These are phyloP conservation scores for Rutilus rutilus DNA, from an alignment of 2,113 vertebrate species.

Conservation along the genomic window DNA sequence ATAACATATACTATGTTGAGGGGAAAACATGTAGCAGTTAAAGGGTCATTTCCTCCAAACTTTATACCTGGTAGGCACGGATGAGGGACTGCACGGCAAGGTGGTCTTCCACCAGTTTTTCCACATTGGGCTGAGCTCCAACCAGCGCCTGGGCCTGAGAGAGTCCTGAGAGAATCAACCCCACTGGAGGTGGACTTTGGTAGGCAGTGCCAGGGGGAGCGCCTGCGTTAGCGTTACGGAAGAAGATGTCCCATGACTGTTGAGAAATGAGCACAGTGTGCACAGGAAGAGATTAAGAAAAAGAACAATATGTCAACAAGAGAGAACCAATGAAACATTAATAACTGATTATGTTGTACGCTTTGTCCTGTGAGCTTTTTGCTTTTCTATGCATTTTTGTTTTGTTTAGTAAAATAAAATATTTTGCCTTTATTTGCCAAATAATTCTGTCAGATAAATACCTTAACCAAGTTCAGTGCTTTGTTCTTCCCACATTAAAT, in stretches of 20 bases:
- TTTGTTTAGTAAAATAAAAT: no score
- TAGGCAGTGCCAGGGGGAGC: slow-evolving; percentile 83
- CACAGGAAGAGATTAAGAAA: background rate
- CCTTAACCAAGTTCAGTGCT: no score
- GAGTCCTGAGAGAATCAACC: slow-evolving; percentile 67
- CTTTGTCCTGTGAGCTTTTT: no score
- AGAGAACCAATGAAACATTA: no score
- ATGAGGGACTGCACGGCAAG: slow-evolving; percentile 93
- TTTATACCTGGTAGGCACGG: slow-evolving; percentile 89
- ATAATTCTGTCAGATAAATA: no score
- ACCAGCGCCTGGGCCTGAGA: slow-evolving; percentile 73
- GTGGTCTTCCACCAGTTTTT: slow-evolving; percentile 93
- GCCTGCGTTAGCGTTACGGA: slow-evolving; percentile 87
- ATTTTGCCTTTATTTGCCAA: no score
- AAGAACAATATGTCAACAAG: background rate
- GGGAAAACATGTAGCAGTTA: background rate
- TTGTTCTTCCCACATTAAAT: no score
- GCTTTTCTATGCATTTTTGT: no score
- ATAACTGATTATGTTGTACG: no score
- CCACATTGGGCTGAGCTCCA: slow-evolving; percentile 79
- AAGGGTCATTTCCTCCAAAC: background rate
- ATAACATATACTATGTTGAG: background rate
- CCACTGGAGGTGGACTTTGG: slow-evolving; percentile 83
- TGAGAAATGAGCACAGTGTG: slow-evolving; percentile 14
- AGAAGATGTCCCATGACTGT: slow-evolving; percentile 96